Evolutionary conservation across 2,888 invertebrate species (phyloP), one percentile per base, ranked within the genome.

Genomic region (Acanthoscelides obtectus): DNA sequence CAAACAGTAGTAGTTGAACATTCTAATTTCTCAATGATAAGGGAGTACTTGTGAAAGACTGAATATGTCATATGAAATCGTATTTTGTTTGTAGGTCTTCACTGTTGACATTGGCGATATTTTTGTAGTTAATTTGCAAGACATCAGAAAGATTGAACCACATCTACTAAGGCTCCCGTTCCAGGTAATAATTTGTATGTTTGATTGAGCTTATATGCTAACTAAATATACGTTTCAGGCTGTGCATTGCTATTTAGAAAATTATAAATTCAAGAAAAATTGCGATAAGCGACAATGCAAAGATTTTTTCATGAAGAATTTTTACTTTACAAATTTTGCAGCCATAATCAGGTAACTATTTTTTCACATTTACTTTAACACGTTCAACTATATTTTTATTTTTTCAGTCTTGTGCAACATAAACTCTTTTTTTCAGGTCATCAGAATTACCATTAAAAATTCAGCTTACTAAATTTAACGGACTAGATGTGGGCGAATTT

Each of bases 21-120:
- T n/a, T n/a, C n/a, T n/a, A n/a, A n/a, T n/a, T n/a, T n/a, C n/a
- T n/a, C n/a, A n/a, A n/a, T n/a, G n/a, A n/a, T n/a, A n/a, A n/a
- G n/a, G n/a, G n/a, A n/a, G n/a, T n/a, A n/a, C n/a, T n/a, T n/a
- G n/a, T n/a, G n/a, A n/a, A n/a, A n/a, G n/a, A n/a, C n/a, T n/a
- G n/a, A n/a, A n/a, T n/a, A n/a, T n/a, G n/a, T n/a, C n/a, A n/a
- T n/a, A n/a, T 45, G 17, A 45, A 12, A 45, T 4, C 45, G 45
- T 45, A 45, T 45, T 4, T 45, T 12, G 5, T 27, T 64, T 66
- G 64, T 45, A 81, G 76, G 75, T 81, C 2, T 81, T 77, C 66
- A 73, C 77, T n/a, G 75, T 81, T 4, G 82, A 82, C 75, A 78
- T 79, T 71, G 82, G 81, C 0, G 78, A 78, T 20, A 72, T 70